Conservation (phyloP, 2,797 vertebrate genomes). For the Pseudochirops corinnae region DNA sequence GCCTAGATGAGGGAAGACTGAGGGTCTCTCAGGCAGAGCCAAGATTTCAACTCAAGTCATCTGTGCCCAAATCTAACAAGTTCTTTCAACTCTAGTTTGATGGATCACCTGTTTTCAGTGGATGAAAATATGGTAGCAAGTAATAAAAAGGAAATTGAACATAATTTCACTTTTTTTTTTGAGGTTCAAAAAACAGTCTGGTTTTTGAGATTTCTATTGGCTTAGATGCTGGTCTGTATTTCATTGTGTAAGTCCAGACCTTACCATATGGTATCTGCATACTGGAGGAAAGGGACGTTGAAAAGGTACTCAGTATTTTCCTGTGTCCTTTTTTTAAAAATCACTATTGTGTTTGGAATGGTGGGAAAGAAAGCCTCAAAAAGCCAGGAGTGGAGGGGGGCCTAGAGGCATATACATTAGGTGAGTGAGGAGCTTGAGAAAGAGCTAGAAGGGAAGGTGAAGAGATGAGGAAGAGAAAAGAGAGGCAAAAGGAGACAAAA, state of each 20-base stretch:
- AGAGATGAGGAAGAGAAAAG: background rate
- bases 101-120: background rate
- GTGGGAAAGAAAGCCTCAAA: background rate
- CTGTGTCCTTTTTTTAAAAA: constrained; percentile 48
- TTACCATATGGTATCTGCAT: background rate
- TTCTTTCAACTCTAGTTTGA: background rate
- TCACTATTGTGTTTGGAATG: constrained; percentile 40
- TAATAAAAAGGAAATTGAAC: constrained; percentile 40
- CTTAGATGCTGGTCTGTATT: background rate
- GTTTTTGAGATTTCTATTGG: background rate
- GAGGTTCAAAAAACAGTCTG: constrained; percentile 1
- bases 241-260: background rate
- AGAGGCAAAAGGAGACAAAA: background rate
- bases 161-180: background rate
- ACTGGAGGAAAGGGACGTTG: background rate
- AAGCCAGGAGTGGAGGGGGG: background rate
- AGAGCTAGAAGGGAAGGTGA: background rate
- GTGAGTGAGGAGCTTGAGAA: background rate
- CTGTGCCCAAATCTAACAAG: background rate
- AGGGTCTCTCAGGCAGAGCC: background rate
- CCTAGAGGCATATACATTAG: background rate
- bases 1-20: background rate
- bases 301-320: background rate
- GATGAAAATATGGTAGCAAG: background rate
- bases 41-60: background rate